Conservation (phyloP, 2,797 vertebrate species). For the Lycodopsis pacificus region DNA sequence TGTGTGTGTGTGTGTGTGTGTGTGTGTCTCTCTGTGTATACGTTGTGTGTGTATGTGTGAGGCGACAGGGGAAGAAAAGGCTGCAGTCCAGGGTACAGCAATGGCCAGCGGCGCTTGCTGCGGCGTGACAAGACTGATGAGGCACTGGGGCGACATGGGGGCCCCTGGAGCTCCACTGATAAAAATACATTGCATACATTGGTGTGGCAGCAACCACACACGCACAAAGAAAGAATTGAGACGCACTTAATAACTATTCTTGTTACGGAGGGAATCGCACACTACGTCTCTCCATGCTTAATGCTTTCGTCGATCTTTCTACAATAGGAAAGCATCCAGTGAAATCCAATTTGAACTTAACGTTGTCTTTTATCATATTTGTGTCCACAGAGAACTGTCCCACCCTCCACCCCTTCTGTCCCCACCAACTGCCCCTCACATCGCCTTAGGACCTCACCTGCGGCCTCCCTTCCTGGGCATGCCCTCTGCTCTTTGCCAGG, state of each 20-base stretch:
- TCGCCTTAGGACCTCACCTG: conserved; percentile 93
- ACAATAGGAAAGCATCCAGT: neutral
- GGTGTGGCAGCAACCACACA: conserved; percentile 39
- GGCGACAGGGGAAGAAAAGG: conserved; percentile 69
- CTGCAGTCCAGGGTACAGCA: conserved; percentile 82
- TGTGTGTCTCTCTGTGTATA: conserved; percentile 26
- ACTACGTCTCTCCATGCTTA: neutral
- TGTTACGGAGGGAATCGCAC: conserved; percentile 4
- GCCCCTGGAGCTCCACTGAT: conserved; percentile 78
- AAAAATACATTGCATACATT: conserved; percentile 79
- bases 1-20: conserved; percentile 37
- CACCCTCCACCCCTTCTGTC: conserved; percentile 94
- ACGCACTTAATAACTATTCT: conserved; percentile 26
- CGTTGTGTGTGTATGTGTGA: conserved; percentile 31
- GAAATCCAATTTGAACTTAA: conserved; percentile 3
- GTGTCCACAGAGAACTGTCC: conserved; percentile 85
- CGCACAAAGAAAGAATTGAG: conserved; percentile 2
- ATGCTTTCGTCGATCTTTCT: conserved; percentile 4
- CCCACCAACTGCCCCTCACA: conserved; percentile 93
- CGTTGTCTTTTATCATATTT: conserved; percentile 41
- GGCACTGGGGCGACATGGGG: conserved; percentile 76
- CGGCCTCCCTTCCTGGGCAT: conserved; percentile 95
- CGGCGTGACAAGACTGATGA: conserved; percentile 87
- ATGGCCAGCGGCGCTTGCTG: conserved; percentile 81
- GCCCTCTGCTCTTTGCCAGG: conserved; percentile 94